Evolutionary conservation across 2,888 invertebrate species (phyloP).

Genomic region (Cartodere bifasciata): DNA sequence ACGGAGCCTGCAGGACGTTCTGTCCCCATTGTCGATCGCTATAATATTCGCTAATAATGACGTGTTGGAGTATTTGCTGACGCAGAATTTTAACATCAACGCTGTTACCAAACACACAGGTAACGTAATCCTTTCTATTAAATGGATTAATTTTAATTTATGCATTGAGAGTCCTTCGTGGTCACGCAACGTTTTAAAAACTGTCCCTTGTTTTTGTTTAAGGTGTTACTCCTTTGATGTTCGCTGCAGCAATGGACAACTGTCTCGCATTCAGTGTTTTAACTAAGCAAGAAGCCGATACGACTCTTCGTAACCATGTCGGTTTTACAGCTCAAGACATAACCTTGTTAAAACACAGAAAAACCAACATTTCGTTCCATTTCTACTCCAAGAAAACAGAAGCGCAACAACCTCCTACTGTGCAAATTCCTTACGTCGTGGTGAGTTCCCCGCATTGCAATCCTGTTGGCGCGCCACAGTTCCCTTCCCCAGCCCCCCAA

Average conservation of each 20-base stretch:
- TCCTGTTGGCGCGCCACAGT: too few species aligned
- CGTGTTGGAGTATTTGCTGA: constrained; percentile 25
- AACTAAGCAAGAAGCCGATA: constrained; percentile 20
- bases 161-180: background rate
- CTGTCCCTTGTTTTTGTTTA: constrained; percentile 13
- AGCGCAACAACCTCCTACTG: too few species aligned
- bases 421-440: too few species aligned
- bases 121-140: constrained; percentile 12
- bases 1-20: constrained; percentile 24
- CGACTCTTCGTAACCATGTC: constrained; percentile 18
- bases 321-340: constrained; percentile 22
- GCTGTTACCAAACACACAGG: constrained; percentile 21
- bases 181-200: background rate
- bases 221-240: constrained; percentile 30
- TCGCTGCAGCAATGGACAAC: constrained; percentile 26
- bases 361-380: too few species aligned
- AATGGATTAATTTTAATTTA: background rate
- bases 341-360: too few species aligned
- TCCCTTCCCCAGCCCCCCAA: too few species aligned
- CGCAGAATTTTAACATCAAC: constrained; percentile 24
- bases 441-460: too few species aligned
- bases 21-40: constrained; percentile 28
- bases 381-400: too few species aligned
- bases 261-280: constrained; percentile 19
- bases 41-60: constrained; percentile 24